Evolutionary conservation across 2,888 invertebrate species (phyloP).

Genomic region (Spicauda simplicius): DNA sequence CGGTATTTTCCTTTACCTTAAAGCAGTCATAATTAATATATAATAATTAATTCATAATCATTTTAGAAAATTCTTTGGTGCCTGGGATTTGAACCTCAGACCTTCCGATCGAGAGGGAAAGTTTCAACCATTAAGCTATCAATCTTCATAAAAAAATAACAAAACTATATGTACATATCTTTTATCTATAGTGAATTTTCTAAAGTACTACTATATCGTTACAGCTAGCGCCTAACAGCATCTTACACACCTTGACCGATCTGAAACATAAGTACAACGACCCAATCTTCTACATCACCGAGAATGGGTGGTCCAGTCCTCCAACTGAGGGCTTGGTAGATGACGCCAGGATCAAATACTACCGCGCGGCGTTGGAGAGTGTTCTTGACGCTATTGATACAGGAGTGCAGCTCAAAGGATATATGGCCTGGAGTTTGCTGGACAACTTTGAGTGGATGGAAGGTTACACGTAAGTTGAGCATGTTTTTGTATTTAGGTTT

Average conservation of each 20-base stretch:
- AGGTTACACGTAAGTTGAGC: constrained; percentile 79
- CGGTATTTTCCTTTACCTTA: too few relatives aligned
- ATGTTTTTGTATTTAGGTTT: too few relatives aligned
- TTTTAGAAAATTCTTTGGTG: too few relatives aligned
- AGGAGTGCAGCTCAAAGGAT: constrained; percentile 77
- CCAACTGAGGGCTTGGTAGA: constrained; percentile 64
- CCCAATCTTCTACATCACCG: constrained; percentile 84
- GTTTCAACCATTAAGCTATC: too few relatives aligned
- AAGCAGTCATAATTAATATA: too few relatives aligned
- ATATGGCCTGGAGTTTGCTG: constrained; percentile 86
- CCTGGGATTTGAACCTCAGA: too few relatives aligned
- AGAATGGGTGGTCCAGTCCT: constrained; percentile 84
- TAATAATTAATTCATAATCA: too few relatives aligned
- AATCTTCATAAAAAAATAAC: too few relatives aligned
- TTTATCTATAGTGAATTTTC: too few relatives aligned
- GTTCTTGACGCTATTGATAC: constrained; percentile 71
- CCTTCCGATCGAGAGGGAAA: too few relatives aligned
- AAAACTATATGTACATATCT: too few relatives aligned
- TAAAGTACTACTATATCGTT: not conserved
- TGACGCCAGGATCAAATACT: constrained; percentile 69
- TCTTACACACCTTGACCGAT: constrained; percentile 81
- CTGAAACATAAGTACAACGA: constrained; percentile 77
- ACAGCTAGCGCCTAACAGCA: constrained; percentile 84
- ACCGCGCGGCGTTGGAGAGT: constrained; percentile 70
- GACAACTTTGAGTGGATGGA: constrained; percentile 87